Base-by-base conservation (phyloP, 2,113 vertebrate species). In the Rhabdomys dilectus region DNA sequence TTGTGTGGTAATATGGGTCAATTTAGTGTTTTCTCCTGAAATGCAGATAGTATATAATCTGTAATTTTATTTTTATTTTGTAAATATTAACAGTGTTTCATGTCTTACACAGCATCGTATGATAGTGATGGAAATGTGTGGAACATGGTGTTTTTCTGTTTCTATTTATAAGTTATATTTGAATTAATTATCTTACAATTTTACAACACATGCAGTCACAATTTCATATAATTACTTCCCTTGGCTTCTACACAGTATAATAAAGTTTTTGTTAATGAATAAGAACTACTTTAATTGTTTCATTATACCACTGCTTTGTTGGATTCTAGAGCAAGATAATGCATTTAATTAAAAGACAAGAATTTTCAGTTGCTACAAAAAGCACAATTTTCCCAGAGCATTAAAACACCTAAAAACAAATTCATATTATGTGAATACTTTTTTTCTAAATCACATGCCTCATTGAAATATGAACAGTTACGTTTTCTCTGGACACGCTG, bases 31-130 rank as follows among this genome's bases (percentile, higher is more conserved):
- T 51, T 93, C 36, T 75, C 36, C 13, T n/a, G 75, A 51, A 84
- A 96, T 5, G 86, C 17, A 91, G 1, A 2, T 86, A 34, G 22
- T 93, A 96, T 89, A 95, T 77, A 95, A 96, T 91, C 96, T 97
- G 86, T 15, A 92, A 73, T 70, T 72, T 91, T 66, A 92, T 58
- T 90, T 76, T 95, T 93, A 92, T 3, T 53, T 56, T 93, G 95
- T 92, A 96, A 96, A 76, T 97, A 84, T 97, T 97, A 97, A 87
- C 96, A 89, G 2, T 22, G 93, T 97, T 68, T 87, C n/a, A 1
- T 58, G n/a, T 70, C 75, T 51, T 96, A 26, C 84, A 95, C 26
- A 51, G 89, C 5, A 26, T 42, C 96, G 39, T 56, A 90, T 68
- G 72, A 24, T 62, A 84, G 7, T 91, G 94, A 92, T 60, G 92